phyloP scores from a whole-genome alignment of 1,140 invertebrate genomes.

The Trichoplusia ni region DNA sequence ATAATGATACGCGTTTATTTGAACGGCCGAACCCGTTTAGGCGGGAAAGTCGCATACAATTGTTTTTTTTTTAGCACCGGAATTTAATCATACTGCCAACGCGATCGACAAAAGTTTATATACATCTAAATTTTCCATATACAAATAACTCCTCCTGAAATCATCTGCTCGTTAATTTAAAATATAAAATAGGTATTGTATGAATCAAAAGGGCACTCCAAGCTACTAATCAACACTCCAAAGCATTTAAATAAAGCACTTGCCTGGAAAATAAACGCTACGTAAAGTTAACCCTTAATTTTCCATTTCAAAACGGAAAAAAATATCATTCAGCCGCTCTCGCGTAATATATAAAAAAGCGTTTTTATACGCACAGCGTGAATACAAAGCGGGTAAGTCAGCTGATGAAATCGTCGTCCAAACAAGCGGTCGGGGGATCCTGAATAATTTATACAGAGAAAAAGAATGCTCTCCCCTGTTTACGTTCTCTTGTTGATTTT shows the following conservation, averaged over 20 bases:
- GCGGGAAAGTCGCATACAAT: not conserved
- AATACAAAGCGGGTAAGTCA: slow-evolving; percentile 32
- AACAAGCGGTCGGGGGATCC: slow-evolving; percentile 53
- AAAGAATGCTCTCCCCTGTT: slow-evolving; percentile 56
- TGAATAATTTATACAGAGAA: slow-evolving; percentile 65
- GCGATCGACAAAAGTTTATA: no score
- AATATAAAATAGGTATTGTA: no score
- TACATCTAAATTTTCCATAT: no score
- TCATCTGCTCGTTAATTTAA: no score
- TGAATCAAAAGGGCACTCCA: no score
- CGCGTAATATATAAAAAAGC: slow-evolving; percentile 1
- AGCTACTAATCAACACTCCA: slow-evolving; percentile 1
- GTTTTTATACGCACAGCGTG: slow-evolving; percentile 13
- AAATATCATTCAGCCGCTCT: not conserved
- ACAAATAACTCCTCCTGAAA: no score
- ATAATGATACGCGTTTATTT: slow-evolving; percentile 21
- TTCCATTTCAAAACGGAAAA: slow-evolving; percentile 17
- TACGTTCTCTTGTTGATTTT: slow-evolving; percentile 64
- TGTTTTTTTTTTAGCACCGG: not conserved
- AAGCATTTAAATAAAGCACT: not conserved
- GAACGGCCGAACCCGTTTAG: slow-evolving; percentile 3
- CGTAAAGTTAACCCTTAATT: slow-evolving; percentile 24
- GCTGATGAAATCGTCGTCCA: slow-evolving; percentile 57
- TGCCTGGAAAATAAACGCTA: not conserved
- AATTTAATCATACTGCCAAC: not conserved